Conservation (phyloP, 92 coral and sea anemone genomes). For the Palythoa grandis region DNA sequence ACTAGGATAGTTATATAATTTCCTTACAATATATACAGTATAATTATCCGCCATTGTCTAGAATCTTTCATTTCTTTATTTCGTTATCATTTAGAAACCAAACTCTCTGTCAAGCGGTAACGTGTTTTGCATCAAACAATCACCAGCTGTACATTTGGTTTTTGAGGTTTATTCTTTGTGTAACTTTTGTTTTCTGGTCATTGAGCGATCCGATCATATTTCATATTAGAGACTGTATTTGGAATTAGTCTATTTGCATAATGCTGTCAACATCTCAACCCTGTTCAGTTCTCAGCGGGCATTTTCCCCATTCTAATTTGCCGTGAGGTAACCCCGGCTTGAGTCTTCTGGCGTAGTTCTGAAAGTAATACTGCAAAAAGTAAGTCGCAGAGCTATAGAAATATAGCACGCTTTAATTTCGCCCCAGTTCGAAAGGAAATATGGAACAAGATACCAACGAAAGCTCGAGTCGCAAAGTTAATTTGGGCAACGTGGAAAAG, state of each 20-base stretch:
- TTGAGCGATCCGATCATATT: conserved; percentile 17
- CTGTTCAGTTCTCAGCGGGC: conserved; percentile 11
- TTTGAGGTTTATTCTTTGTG: not conserved
- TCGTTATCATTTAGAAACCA: not conserved
- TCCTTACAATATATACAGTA: not conserved
- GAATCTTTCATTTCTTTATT: not conserved
- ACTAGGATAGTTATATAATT: not conserved
- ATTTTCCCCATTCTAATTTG: not conserved
- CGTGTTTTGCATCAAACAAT: not conserved
- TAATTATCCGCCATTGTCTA: not conserved
- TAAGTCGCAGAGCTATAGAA: not conserved
- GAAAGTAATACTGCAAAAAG: not conserved
- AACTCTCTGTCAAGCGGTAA: not conserved
- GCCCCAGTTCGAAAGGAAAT: not conserved
- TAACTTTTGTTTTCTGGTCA: not conserved
- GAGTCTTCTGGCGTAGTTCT: not conserved
- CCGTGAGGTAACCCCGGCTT: not conserved
- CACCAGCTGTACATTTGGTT: not conserved
- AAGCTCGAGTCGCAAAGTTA: conserved; percentile 21
- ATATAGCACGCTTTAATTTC: not conserved
- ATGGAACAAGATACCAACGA: conserved; percentile 25
- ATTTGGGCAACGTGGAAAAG: conserved; percentile 38
- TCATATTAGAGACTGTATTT: conserved; percentile 24
- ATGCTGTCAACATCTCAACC: conserved; percentile 12
- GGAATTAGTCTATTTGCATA: conserved; percentile 29